Percentiles rank a stretch among this genome's conserved stretches.
Evolutionary conservation across 2,797 vertebrate genomes (phyloP).

Genomic region (Micropoecilia bifurca): DNA sequence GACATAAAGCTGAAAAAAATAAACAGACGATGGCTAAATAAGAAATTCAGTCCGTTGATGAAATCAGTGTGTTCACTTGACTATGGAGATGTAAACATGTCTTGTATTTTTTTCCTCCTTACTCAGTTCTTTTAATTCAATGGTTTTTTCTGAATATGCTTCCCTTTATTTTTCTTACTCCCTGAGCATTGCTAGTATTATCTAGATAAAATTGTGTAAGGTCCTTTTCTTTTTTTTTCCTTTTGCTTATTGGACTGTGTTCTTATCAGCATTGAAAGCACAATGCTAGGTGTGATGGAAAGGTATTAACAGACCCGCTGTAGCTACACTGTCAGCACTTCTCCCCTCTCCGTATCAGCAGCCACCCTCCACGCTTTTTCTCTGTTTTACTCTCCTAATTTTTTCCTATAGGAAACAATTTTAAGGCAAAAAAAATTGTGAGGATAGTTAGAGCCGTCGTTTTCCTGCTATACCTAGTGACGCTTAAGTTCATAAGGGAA

Average conservation of each 20-base stretch:
- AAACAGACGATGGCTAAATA: constrained; percentile 52
- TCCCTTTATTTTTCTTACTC: constrained; percentile 45
- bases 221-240: constrained; percentile 53
- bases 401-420: not conserved
- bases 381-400: constrained; percentile 9
- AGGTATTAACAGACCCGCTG: constrained; percentile 76
- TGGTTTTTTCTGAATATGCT: constrained; percentile 57
- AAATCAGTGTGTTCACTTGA: constrained; percentile 70
- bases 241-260: constrained; percentile 81
- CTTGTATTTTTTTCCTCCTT: constrained; percentile 33
- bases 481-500: constrained; percentile 2
- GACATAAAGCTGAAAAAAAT: constrained; percentile 35
- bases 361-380: constrained; percentile 49
- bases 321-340: constrained; percentile 79
- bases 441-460: not conserved
- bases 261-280: constrained; percentile 80
- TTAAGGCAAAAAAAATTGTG: constrained; percentile 14
- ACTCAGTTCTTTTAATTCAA: constrained; percentile 63
- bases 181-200: constrained; percentile 60
- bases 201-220: constrained; percentile 77
- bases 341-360: constrained; percentile 59
- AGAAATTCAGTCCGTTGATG: constrained; percentile 69
- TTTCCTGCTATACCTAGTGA: not conserved
- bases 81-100: constrained; percentile 72
- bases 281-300: constrained; percentile 80